Conservation (phyloP, 2,888 invertebrate species). For the Augiades crinisus region DNA sequence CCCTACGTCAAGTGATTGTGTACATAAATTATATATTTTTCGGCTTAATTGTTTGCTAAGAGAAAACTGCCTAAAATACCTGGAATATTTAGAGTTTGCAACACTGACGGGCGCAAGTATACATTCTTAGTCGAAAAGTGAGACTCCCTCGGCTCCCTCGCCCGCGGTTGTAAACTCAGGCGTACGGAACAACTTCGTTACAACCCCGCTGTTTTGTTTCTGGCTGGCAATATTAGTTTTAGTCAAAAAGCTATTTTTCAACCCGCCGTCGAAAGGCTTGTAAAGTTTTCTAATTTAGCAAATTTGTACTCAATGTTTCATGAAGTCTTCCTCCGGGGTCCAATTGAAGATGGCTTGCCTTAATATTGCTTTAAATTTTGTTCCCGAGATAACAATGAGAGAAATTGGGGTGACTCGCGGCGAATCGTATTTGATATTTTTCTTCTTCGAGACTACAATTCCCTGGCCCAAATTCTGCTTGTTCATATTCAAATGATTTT, state of each 20-base stretch:
- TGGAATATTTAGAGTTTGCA: neutral
- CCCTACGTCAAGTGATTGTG: too few relatives aligned
- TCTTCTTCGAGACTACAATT: neutral
- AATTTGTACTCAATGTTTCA: constrained; percentile 66
- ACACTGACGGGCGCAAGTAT: neutral
- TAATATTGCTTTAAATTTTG: constrained; percentile 33
- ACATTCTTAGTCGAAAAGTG: constrained; percentile 39
- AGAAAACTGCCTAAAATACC: too few relatives aligned
- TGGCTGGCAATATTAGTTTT: constrained; percentile 77
- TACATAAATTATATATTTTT: too few relatives aligned
- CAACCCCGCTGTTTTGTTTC: constrained; percentile 75
- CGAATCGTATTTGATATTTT: neutral
- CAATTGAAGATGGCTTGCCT: constrained; percentile 49
- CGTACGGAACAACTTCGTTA: constrained; percentile 75
- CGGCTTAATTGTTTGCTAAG: too few relatives aligned
- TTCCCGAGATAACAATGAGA: constrained; percentile 8
- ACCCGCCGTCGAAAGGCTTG: constrained; percentile 68
- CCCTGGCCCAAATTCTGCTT: neutral
- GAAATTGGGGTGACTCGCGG: neutral
- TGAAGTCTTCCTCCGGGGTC: constrained; percentile 47
- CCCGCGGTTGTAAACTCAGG: constrained; percentile 67
- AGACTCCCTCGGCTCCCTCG: constrained; percentile 47
- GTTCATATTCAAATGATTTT: neutral
- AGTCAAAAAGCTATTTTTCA: constrained; percentile 79
- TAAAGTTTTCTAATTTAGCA: constrained; percentile 78